These are phyloP conservation scores for Leptonema lineaticorne DNA, from an alignment of 1,140 invertebrate species.

Conservation along the genomic window DNA sequence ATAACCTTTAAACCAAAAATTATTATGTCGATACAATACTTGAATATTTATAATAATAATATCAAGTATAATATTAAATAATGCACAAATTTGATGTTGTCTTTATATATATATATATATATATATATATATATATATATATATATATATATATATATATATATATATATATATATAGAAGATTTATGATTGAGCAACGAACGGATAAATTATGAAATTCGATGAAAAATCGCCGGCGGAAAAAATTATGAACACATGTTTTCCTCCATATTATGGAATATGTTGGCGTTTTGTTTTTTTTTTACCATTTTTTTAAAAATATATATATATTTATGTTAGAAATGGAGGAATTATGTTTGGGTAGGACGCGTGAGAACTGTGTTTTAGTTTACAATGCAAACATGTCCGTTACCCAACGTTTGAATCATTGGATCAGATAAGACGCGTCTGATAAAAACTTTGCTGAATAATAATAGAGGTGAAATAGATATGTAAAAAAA, in stretches of 20 bases:
- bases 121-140: no score
- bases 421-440: neutral
- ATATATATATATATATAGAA: neutral
- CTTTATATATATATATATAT: no score
- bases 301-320: no score
- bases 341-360: constrained; percentile 22
- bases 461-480: no score
- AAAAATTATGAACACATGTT: no score
- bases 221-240: neutral
- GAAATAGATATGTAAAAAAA: no score
- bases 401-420: constrained; percentile 1
- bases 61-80: neutral
- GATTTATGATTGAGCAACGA: no score
- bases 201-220: neutral
- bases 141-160: no score
- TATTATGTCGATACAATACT: neutral
- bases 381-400: constrained; percentile 15
- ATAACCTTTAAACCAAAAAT: neutral
- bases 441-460: neutral
- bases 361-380: constrained; percentile 23
- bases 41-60: neutral
- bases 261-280: no score
- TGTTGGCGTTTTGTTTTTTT: no score
- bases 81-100: no score
- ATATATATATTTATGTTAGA: neutral